A percentile compares a stretch with the other conserved stretches of the same genome.
Conservation (phyloP, 1,140 invertebrate species). For the Penaeus chinensis region DNA sequence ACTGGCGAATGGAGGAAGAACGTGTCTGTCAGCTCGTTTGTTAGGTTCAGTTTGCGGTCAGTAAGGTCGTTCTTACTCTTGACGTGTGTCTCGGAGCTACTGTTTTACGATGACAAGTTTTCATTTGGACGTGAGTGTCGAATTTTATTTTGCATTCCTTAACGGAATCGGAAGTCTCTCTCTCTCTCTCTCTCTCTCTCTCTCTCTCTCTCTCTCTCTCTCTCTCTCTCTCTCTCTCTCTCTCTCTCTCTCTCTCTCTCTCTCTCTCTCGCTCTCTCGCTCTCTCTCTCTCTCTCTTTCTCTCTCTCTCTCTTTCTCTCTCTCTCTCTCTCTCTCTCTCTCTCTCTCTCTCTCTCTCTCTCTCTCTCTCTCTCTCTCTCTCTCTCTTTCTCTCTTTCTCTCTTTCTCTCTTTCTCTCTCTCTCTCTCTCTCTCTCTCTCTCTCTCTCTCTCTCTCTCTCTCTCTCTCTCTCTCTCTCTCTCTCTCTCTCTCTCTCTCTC, state of each 20-base stretch:
- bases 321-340: slow-evolving; percentile 43
- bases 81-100: no score
- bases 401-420: not conserved
- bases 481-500: not conserved
- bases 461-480: slow-evolving; percentile 17
- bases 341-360: slow-evolving; percentile 11
- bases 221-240: not conserved
- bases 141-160: no score
- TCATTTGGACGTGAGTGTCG: no score
- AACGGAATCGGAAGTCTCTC: no score
- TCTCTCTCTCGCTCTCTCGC: slow-evolving; percentile 12
- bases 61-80: no score
- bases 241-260: slow-evolving; percentile 16
- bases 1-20: no score
- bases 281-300: slow-evolving; percentile 31
- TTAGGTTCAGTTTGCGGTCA: no score
- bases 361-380: not conserved
- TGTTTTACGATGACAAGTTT: no score
- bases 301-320: slow-evolving; percentile 28
- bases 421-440: slow-evolving; percentile 15
- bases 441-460: slow-evolving; percentile 31
- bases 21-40: no score
- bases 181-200: not conserved
- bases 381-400: not conserved
- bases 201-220: not conserved